These are phyloP conservation scores for Lithobates pipiens DNA, from an alignment of 2,797 vertebrate genomes.

Conservation along the genomic window DNA sequence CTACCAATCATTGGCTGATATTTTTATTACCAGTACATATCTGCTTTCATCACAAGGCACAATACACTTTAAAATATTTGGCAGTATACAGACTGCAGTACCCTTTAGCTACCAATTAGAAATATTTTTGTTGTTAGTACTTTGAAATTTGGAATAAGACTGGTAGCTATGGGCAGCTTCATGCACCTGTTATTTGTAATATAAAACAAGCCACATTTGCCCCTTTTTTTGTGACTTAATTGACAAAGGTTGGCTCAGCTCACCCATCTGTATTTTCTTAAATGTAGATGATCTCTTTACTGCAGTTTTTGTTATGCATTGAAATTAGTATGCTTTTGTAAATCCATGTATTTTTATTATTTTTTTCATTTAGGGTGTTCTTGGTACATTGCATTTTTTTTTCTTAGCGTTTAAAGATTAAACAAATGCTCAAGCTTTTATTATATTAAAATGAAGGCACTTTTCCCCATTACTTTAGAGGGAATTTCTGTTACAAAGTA, in stretches of 20 bases:
- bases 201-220: not conserved
- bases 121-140: too few relatives aligned
- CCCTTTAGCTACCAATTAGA: too few relatives aligned
- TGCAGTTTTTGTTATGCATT: too few relatives aligned
- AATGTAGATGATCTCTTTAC: not conserved
- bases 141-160: too few relatives aligned
- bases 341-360: not conserved
- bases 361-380: not conserved
- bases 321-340: too few relatives aligned
- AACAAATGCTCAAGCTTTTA: not conserved
- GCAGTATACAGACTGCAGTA: too few relatives aligned
- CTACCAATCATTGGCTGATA: not conserved
- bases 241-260: not conserved
- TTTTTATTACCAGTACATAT: not conserved
- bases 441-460: not conserved
- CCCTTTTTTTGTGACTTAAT: not conserved
- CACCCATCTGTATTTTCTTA: not conserved
- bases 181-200: too few relatives aligned
- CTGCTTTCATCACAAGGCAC: not conserved
- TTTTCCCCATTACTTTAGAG: not conserved
- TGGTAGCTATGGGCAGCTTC: too few relatives aligned
- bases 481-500: not conserved
- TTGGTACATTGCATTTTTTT: not conserved
- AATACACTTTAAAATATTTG: too few relatives aligned
- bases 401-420: not conserved